Evolutionary conservation across 2,888 invertebrate species (phyloP), one percentile per base, ranked within the genome.

Genomic region (Ormyrus thymus): DNA sequence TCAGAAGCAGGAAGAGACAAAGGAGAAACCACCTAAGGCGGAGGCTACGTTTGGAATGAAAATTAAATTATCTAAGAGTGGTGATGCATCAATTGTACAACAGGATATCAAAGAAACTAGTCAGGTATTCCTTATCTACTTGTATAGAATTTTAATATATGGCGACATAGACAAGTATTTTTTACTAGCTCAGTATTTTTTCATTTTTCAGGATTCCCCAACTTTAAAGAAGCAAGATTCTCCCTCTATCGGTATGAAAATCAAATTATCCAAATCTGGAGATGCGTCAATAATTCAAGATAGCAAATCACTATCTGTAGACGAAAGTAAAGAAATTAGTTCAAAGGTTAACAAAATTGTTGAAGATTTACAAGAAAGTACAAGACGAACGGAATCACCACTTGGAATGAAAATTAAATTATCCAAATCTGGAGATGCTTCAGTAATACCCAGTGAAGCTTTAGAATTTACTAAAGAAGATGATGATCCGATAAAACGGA

Each of bases 381-480:
- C 8, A 9, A 76, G 15, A 13, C 76, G 69, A n/a, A 69, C 59
- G 11, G 80, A 74, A 53, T 80, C 73, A 56, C 78, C 83, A 13
- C 83, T 86, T 71, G 87, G 87, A n/a, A 86, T 89, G 86, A 90
- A 87, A 76, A 87, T 89, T 6, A 90, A 89, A 74, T 77, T 89
- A 13, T 87, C 88, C 0, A 89, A 88, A 75, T 86, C 84, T 65
- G 88, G 88, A 0, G 89, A 90, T 77, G 86, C 87, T 4, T 86
- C 87, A 7, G 86, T 89, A 62, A 81, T 89, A 53, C 75, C 86
- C 5, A 88, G 86, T 11, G 87, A 86, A 45, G 79, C 79, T 55
- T 78, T 81, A 51, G 85, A 86, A 46, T 75, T 80, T 45, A 15
- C 7, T 8, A 82, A 78, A 10, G 83, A 84, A 59, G 7, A 8